Evolutionary conservation across 2,888 invertebrate genomes (phyloP).

Genomic region (Aphidoletes aphidimyza): DNA sequence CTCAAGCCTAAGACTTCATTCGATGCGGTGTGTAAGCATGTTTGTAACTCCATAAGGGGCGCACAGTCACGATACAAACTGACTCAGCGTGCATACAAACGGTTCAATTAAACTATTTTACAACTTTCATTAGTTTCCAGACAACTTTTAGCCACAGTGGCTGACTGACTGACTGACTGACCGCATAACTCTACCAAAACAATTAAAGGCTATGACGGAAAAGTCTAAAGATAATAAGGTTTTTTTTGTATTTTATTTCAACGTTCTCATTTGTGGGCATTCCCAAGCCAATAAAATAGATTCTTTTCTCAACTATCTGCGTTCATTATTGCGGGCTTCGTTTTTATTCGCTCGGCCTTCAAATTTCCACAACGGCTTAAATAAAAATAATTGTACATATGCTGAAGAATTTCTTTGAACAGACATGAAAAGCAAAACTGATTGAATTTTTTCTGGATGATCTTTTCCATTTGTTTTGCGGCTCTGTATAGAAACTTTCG

Average conservation of each 20-base stretch:
- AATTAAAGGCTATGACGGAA: background rate
- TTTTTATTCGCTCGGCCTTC: too few species aligned
- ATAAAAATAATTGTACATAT: too few species aligned
- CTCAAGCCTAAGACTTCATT: background rate
- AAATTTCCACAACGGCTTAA: too few species aligned
- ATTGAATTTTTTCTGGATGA: conserved; percentile 17
- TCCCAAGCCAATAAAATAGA: too few species aligned
- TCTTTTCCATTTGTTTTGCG: background rate
- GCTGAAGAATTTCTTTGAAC: background rate
- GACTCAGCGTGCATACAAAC: conserved; percentile 35
- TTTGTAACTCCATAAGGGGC: background rate
- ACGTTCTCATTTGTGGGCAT: background rate
- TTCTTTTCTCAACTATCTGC: too few species aligned
- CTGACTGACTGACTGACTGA: conserved; percentile 24
- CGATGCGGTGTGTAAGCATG: background rate
- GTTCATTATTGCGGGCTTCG: too few species aligned
- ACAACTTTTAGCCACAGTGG: background rate
- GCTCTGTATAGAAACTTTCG: background rate
- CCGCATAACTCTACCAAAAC: background rate
- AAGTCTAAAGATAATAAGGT: background rate
- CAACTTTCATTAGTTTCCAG: background rate
- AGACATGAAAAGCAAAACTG: conserved; percentile 34
- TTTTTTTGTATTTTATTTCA: background rate
- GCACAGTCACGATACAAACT: conserved; percentile 1
- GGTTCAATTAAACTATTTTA: conserved; percentile 1